phyloP scores from a whole-genome alignment of 2,113 vertebrate genomes.

The Saccopteryx leptura region DNA sequence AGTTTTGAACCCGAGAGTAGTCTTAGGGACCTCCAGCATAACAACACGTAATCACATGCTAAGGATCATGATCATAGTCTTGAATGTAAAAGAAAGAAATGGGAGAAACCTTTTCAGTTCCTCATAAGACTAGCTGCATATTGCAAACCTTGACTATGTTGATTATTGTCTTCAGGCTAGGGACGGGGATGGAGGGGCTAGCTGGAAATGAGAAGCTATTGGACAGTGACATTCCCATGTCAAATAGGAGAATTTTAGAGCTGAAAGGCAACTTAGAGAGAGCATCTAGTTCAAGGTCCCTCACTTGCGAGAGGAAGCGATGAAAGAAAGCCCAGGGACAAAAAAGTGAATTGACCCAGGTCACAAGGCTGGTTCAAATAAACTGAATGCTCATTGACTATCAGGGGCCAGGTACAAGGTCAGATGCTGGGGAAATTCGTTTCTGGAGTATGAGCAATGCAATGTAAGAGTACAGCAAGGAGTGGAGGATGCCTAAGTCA shows the following conservation, averaged over 20 bases:
- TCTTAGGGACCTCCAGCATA: neutral
- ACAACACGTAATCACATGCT: neutral
- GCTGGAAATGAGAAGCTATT: neutral
- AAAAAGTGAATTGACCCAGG: neutral
- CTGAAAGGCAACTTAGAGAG: neutral
- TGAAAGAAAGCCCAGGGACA: neutral
- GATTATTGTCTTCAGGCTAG: neutral
- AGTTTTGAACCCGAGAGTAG: neutral
- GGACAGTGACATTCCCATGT: neutral
- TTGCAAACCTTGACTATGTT: neutral
- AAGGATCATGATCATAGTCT: neutral
- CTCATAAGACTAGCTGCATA: neutral
- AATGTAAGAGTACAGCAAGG: neutral
- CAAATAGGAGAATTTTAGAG: neutral
- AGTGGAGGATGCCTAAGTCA: accelerated
- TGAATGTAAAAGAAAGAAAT: neutral
- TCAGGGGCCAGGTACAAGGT: neutral
- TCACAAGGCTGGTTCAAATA: neutral
- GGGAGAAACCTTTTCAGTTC: neutral
- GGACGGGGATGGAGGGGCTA: neutral
- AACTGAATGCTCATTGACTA: neutral
- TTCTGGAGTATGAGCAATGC: neutral
- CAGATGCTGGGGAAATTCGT: neutral
- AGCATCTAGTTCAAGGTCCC: neutral
- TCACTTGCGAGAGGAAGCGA: neutral